Base-by-base conservation (phyloP, 1,140 invertebrate species). In the Centruroides vittatus region DNA sequence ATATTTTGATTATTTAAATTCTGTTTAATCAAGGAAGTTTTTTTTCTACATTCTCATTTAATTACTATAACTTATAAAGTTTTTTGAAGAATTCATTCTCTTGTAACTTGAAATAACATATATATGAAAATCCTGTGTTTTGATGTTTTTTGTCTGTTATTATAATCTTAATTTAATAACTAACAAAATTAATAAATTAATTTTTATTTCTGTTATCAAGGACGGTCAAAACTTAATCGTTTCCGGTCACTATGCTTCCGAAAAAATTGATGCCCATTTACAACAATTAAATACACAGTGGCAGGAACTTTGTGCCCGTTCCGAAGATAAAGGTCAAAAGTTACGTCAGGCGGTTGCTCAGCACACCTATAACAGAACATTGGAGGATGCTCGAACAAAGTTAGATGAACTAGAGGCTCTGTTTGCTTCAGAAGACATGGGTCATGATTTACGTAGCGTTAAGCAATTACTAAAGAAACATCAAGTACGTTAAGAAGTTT, bases 401-500 rank as follows among this genome's bases (percentile, higher is more conserved):
- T 70, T 64, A 49, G 84, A 86, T 62, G 92, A 79, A 49, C 58
- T 79, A 35, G 70, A 75, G 41, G 55, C 58, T 62, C 81, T 81
- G 4, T 75, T 95, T n/a, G 80, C 82, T 58, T 88, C 86, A 59
- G 81, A 83, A 54, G 86, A 92, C 74, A 81, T 88, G 35, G 90
- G 89, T 9, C 80, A 79, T 5, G 91, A 95, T 77, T 75, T 95
- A 12, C 78, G 91, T 57, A 88, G 86, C 67, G 94, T 92, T 70
- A 90, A 93, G 70, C 82, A 92, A 67, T 74, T 93, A 23, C 75
- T 95, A 34, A 89, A 91, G 63, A 88, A 91, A 69, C 89, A 94
- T 70, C 84, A 87, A 73, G 78, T 65, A 59, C 2, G 23, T 23
- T 23, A 23, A 23, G 1, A 23, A 23, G 78, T 60, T 36, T 54